Base-by-base conservation (phyloP, 2,888 invertebrate species). In the Bellardia pandia region DNA sequence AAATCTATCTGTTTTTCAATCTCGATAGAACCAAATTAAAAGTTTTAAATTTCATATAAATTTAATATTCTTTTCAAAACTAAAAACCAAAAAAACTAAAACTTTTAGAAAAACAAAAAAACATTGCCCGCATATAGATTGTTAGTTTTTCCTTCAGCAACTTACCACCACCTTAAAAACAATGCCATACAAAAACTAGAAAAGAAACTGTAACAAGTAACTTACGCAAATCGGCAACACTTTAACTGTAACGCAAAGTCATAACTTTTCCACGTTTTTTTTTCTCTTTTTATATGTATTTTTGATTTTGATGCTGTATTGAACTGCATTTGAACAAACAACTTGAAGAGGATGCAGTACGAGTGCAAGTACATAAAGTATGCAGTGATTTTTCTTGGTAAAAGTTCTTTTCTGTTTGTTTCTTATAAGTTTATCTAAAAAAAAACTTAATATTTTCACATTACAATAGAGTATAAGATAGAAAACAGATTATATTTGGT, bases 171-270 rank as follows among this genome's bases (percentile, higher is more conserved):
- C 16, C 42, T 68, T 53, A 45, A 45, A 76, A 74, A 42, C 58
- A 74, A 58, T 74, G 16, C 13, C 77, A 30, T n/a, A 4, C n/a
- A 58, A 72, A 5, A 60, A 42, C 30, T 0, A 53, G 42, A 75
- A 68, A 37, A 64, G 4, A 56, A 42, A 66, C n/a, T 58, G 30
- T 37, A 68, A 37, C 76, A 60, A 71, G 45, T 69, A 78, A 80
- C 79, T 83, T 77, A 77, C 80, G 66, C 72, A 86, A 84, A 86
- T 86, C 84, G 80, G 80, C 77, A 84, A 84, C 84, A 80, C 77
- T 86, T 81, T 80, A 86, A 86, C 80, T 84, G 80, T 78, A 81
- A 85, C 72, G 56, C 68, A 85, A 85, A 85, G 85, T 78, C 81
- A 87, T 81, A 81, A 87, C 77, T 80, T 79, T 79, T 60, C 40